Evolutionary conservation across 2,113 vertebrate species (phyloP), one percentile per base, ranked within the genome.

Genomic region (Protobothrops flavoviridis): DNA sequence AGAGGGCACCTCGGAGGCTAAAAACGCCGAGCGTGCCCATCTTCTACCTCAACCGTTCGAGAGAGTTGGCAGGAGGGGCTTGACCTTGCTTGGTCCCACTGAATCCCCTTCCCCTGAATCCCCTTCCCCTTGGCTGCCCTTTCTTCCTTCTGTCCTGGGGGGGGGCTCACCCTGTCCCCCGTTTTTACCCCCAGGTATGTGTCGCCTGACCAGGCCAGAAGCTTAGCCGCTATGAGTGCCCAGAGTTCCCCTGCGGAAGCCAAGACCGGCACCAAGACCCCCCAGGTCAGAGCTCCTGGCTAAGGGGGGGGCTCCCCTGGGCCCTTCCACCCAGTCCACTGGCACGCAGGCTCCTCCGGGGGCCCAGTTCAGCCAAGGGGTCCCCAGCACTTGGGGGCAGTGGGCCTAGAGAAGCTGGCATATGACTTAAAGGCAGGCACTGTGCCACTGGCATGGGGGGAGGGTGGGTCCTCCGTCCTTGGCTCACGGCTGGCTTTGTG

Each of bases 161-260:
- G 48, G 89, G 69, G 61, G 21, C 39, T 52, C 21, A 52, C 15
- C 7, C 23, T 88, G 86, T n/a, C 24, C 26, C 55, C 87, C 48
- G 48, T 5, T 61, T 57, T 43, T 7, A 6, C 93, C 93, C 93
- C 2, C 96, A 99, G 98, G 98, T 98, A 99, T 91, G 98, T 98
- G 90, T 98, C 98, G 43, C 98, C 98, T 91, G 98, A 97, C 57
- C 97, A 97, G 92, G 95, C 95, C 96, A 96, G 98, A 97, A 94
- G 94, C 88, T 97, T 95, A 94, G 95, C 93, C 96, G 97, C 55
- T 97, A 89, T 93, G 1, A 33, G 94, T 6, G 9, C 50, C 43
- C 96, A 96, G 90, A 95, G 95, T 92, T 95, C 97, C 53, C 23
- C 92, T 57, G 96, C 98, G 0, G 98, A 98, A 74, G 97, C 98